Evolutionary conservation across 2,888 invertebrate species (phyloP), one percentile per base, ranked within the genome.

Genomic region (Morinoia aosen): DNA sequence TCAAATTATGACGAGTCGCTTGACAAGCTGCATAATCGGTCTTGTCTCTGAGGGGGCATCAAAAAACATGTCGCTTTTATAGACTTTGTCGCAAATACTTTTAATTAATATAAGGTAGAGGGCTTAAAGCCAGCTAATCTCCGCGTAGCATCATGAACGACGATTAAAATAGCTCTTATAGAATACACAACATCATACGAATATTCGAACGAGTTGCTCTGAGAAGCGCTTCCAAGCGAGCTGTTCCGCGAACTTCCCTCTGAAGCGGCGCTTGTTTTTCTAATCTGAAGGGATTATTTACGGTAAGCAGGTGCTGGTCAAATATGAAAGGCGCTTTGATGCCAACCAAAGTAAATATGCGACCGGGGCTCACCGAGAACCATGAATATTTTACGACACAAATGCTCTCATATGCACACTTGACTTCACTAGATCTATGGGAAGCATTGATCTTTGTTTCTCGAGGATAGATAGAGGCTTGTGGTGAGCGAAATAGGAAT

Each of bases 301-400:
- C 90, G 90, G 90, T 48, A 48, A 90, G 19, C 90, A 90, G 90
- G 48, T 90, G 90, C 90, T 90, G 90, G 90, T 40, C 90, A 90
- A 90, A 90, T 48, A 90, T 90, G 39, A 48, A 90, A 90, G 90
- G 48, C 19, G 90, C 48, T 90, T 48, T 90, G 90, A 90, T 39
- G 90, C 48, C 76, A 76, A 76, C 76, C 76, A 76, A 76, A 76
- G 76, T 76, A 61, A 61, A 61, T 61, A 76, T 76, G 76, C 76
- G 76, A 76, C 76, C 8, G 76, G 25, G 76, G 76, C 33, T 16
- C 76, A 76, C 76, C 76, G 76, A 25, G 76, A 76, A 19, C 25
- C 76, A 76, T 76, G 76, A 76, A 76, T 76, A 76, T 76, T 76
- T 76, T 76, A 76, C 76, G 19, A 33, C 33, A 76, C 25, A 25